Percentiles rank a stretch among this genome's conserved stretches.
Conservation (phyloP, 2,888 invertebrate genomes). For the Leucoptera coffeella region DNA sequence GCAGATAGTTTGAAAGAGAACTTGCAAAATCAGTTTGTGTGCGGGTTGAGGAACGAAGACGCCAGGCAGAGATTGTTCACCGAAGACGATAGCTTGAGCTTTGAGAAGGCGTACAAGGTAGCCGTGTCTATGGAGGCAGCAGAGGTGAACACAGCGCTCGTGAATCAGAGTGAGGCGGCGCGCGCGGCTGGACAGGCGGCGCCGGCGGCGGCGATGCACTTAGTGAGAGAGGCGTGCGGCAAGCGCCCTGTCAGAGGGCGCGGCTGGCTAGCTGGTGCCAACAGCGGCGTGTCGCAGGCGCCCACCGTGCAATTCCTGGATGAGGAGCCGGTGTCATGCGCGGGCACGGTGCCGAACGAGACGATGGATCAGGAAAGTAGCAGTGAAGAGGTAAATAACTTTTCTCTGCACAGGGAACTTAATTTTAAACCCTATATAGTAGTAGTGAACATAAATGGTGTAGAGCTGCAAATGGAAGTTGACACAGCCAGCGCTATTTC, state of each 20-base stretch:
- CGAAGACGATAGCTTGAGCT: neutral
- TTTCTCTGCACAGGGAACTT: slow-evolving; percentile 1
- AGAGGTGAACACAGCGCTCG: neutral
- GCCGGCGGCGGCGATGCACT: neutral
- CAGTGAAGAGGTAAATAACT: neutral
- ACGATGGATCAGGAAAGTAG: slow-evolving; percentile 1
- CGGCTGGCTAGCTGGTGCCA: neutral
- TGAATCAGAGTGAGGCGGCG: neutral
- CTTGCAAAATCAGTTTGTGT: neutral
- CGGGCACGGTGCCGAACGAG: slow-evolving; percentile 3
- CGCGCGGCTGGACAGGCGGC: neutral
- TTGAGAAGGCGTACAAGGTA: slow-evolving; percentile 4
- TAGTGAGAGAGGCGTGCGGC: neutral
- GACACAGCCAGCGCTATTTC: slow-evolving; percentile 8
- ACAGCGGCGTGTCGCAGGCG: no score
- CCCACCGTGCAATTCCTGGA: slow-evolving; percentile 4
- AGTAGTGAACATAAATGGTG: neutral
- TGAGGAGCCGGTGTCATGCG: neutral
- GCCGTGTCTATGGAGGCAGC: slow-evolving; percentile 4
- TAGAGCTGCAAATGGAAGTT: slow-evolving; percentile 4
- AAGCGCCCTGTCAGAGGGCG: neutral
- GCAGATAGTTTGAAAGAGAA: neutral
- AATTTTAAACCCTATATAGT: neutral
- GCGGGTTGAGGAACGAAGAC: neutral
- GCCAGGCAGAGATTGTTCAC: neutral